phyloP scores from a whole-genome alignment of 2,797 vertebrate genomes.

The Tiaroga cobitis region DNA sequence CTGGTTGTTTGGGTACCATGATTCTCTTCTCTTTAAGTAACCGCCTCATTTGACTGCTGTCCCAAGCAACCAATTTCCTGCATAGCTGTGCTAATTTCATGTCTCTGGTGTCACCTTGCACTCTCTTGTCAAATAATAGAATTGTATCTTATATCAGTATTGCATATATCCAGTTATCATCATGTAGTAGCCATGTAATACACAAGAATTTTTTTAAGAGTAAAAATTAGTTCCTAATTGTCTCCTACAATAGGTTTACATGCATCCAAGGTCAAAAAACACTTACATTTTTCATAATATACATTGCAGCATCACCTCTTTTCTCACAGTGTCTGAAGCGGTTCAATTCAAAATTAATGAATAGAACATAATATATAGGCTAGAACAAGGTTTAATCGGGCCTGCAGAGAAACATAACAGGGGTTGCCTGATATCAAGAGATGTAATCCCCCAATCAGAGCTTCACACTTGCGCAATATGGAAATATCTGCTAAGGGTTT shows the following conservation, averaged over 20 bases:
- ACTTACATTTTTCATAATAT: too few relatives aligned
- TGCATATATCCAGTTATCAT: too few relatives aligned
- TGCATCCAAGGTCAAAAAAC: too few relatives aligned
- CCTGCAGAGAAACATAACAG: neutral
- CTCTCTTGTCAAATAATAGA: neutral
- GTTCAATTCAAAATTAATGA: neutral
- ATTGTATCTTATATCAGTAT: too few relatives aligned
- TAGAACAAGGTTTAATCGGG: neutral
- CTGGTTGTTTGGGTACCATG: neutral
- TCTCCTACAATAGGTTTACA: too few relatives aligned
- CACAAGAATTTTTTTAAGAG: too few relatives aligned
- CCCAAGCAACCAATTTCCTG: neutral
- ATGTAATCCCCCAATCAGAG: neutral
- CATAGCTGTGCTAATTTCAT: neutral
- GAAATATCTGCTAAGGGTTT: neutral
- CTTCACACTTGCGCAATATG: neutral
- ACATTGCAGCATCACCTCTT: too few relatives aligned
- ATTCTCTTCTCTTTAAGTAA: neutral
- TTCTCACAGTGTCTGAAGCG: too few relatives aligned
- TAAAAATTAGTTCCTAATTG: too few relatives aligned
- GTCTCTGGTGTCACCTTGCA: neutral
- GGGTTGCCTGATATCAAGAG: neutral
- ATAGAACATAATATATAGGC: neutral
- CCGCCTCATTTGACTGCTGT: neutral
- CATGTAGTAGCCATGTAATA: too few relatives aligned